Evolutionary conservation across 2,888 invertebrate genomes (phyloP).

Genomic region (Dorcus parallelipipedus): DNA sequence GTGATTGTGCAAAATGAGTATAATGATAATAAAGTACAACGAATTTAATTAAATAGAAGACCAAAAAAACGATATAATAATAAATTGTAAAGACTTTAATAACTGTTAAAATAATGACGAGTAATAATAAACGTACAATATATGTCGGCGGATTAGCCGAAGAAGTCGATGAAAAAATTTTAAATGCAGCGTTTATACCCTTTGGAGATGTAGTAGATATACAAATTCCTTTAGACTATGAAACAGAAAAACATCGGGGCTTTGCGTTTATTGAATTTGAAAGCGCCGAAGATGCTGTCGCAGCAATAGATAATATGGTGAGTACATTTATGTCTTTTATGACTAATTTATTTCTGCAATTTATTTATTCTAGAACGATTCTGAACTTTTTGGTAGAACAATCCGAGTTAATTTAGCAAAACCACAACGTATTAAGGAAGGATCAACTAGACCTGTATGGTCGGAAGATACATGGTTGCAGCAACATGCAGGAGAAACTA

Average conservation of each 20-base stretch:
- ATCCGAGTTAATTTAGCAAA: constrained; percentile 96
- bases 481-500: constrained; percentile 91
- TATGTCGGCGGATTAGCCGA: constrained; percentile 88
- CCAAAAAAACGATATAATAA: too few species aligned
- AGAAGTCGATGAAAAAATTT: constrained; percentile 93
- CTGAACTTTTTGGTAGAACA: constrained; percentile 94
- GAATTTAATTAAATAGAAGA: too few species aligned
- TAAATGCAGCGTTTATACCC: constrained; percentile 96
- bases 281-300: constrained; percentile 94
- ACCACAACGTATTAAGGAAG: constrained; percentile 94
- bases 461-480: constrained; percentile 98
- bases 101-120: constrained; percentile 43
- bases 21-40: too few species aligned
- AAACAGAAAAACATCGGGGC: constrained; percentile 95
- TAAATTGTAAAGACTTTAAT: background rate
- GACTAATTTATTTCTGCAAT: constrained; percentile 3
- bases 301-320: constrained; percentile 99
- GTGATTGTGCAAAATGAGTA: too few species aligned
- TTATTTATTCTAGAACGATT: constrained; percentile 73
- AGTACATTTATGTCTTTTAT: constrained; percentile 24
- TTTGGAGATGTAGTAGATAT: constrained; percentile 99
- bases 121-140: constrained; percentile 75
- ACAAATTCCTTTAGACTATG: constrained; percentile 97
- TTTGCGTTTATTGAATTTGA: constrained; percentile 99
- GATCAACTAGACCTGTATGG: constrained; percentile 94